Conservation (phyloP, 2,797 vertebrate species). For the Eulemur rubriventer region DNA sequence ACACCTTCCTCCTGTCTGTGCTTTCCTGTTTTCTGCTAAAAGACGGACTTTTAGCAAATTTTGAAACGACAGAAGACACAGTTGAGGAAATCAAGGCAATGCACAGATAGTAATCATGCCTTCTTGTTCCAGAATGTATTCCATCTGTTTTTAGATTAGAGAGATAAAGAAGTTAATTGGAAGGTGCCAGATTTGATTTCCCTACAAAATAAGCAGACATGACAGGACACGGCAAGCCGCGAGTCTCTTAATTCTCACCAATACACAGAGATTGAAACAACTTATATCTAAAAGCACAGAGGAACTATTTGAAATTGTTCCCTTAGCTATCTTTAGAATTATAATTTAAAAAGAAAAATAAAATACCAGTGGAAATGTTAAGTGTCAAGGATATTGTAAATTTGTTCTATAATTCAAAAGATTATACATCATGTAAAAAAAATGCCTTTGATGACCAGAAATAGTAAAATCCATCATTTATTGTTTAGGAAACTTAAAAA, state of each 20-base stretch:
- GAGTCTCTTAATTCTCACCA: slow-evolving; percentile 68
- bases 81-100: slow-evolving; percentile 33
- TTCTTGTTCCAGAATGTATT: background rate
- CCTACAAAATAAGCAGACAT: slow-evolving; percentile 62
- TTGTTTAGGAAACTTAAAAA: background rate
- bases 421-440: background rate
- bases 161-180: slow-evolving; percentile 69
- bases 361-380: background rate
- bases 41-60: background rate
- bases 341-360: background rate
- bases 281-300: slow-evolving; percentile 12
- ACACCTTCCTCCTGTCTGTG: background rate
- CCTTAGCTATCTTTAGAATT: slow-evolving; percentile 54
- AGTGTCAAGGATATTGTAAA: background rate
- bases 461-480: background rate
- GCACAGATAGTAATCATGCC: background rate
- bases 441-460: background rate
- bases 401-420: slow-evolving; percentile 31
- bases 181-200: slow-evolving; percentile 78
- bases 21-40: background rate
- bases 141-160: slow-evolving; percentile 55
- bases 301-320: slow-evolving; percentile 29
- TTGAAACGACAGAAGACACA: background rate
- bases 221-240: slow-evolving; percentile 21
- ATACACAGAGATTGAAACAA: slow-evolving; percentile 21